Base-by-base conservation (phyloP, 2,888 invertebrate species). In the Andrena fulva region DNA sequence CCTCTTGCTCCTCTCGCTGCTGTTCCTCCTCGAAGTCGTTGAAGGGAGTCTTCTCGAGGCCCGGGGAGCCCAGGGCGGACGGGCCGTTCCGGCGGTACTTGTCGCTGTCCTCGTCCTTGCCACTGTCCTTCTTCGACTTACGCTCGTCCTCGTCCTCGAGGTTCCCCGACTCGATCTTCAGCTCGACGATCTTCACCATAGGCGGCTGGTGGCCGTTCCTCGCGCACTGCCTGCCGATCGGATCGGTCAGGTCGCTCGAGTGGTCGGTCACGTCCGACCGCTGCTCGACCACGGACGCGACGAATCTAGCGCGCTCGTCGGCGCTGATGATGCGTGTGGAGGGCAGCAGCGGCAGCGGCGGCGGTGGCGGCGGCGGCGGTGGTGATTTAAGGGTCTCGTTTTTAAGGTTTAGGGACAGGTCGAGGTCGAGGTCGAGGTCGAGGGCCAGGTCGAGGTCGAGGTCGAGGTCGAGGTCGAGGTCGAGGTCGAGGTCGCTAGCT, bases 181-280 rank as follows among this genome's bases (percentile, higher is more conserved):
- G 95, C 74, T 95, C 95, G 74, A 42, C 42, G 42, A 95, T 95
- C 77, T 94, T 92, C 79, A 95, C 94, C 0, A 95, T 95, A 79
- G 95, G 20, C 94, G 95, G 10, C 94, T 94, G 89, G 94, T 94
- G 89, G 94, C 94, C 80, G 89, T 87, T 86, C 91, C 94, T 94
- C 90, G 94, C 94, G 92, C 95, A 95, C 76, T 84, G 88, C 94
- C 89, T 95, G 73, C 94, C 95, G 73, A 95, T 94, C 42, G 42
- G 12, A 12, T 42, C 42, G 42, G 42, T 35, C 35, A 35, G 35
- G 35, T 10, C 10, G 35, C 10, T 35, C 35, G 35, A 35, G 35
- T 35, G 35, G 86, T 95, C 95, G 83, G 84, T 94, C 72, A 94
- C 93, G 82, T 95, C 92, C 56, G 74, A 59, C 12, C 42, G 42